phyloP scores from a whole-genome alignment of 2,797 vertebrate species.

The Tenualosa ilisha region DNA sequence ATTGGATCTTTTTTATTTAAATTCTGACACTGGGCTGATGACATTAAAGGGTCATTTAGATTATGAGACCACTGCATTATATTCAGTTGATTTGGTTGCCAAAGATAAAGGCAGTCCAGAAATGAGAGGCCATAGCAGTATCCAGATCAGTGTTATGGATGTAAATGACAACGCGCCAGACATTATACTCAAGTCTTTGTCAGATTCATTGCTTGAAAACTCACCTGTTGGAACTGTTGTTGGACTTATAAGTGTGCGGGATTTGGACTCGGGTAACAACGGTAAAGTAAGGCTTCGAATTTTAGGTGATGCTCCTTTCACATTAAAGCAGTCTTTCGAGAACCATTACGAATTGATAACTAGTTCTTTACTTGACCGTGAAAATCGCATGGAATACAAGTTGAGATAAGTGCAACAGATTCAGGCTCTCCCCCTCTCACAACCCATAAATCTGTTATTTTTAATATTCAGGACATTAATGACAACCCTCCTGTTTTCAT shows the following conservation, averaged over 20 bases:
- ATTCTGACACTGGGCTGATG: conserved; percentile 61
- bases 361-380: conserved; percentile 71
- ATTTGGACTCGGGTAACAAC: conserved; percentile 63
- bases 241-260: conserved; percentile 61
- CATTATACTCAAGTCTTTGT: conserved; percentile 62
- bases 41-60: conserved; percentile 61
- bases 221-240: conserved; percentile 60
- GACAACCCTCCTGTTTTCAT: conserved; percentile 70
- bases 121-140: conserved; percentile 63
- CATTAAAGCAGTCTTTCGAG: conserved; percentile 59
- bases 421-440: conserved; percentile 76
- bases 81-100: conserved; percentile 60
- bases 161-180: conserved; percentile 67
- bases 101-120: conserved; percentile 65
- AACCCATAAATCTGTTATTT: conserved; percentile 70
- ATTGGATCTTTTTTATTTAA: conserved; percentile 56
- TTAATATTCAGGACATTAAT: conserved; percentile 68
- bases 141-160: conserved; percentile 63
- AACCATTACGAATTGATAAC: conserved; percentile 67
- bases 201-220: conserved; percentile 62
- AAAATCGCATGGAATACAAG: conserved; percentile 62
- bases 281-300: conserved; percentile 58
- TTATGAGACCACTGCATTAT: conserved; percentile 64
- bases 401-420: conserved; percentile 80
- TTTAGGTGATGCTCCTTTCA: conserved; percentile 50